phyloP scores from a whole-genome alignment of 2,888 invertebrate genomes.

The Ryuthela nishihirai region DNA sequence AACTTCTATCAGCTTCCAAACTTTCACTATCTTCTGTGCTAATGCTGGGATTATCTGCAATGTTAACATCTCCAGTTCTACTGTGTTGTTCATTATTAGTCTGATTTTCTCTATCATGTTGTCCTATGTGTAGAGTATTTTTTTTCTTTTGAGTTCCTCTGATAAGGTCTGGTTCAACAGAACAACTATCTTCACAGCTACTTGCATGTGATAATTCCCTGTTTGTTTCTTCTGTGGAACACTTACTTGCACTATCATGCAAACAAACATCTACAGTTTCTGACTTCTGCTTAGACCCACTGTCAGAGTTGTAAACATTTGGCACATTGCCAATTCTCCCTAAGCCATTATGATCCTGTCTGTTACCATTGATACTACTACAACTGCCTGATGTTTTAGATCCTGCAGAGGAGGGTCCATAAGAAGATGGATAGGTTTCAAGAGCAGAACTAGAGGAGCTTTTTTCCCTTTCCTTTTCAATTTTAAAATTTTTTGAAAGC shows the following conservation, averaged over 20 bases:
- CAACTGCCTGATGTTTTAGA: slow-evolving; percentile 31
- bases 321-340: slow-evolving; percentile 1
- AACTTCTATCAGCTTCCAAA: slow-evolving; percentile 27
- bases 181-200: slow-evolving; percentile 4
- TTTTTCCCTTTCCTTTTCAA: slow-evolving; percentile 25
- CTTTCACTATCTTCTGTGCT: slow-evolving; percentile 35
- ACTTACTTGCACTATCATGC: slow-evolving; percentile 9
- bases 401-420: slow-evolving; percentile 22
- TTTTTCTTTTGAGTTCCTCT: slow-evolving; percentile 39
- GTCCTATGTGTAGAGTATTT: slow-evolving; percentile 1
- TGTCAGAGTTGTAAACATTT: not conserved
- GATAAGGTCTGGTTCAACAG: slow-evolving; percentile 41
- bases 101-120: slow-evolving; percentile 7
- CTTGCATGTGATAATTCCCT: slow-evolving; percentile 2
- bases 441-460: slow-evolving; percentile 36
- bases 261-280: no score
- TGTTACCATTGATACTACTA: slow-evolving; percentile 25
- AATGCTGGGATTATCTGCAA: slow-evolving; percentile 18
- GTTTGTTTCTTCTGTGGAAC: not conserved
- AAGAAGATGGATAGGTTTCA: slow-evolving; percentile 19
- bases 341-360: not conserved
- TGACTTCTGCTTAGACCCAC: slow-evolving; percentile 3
- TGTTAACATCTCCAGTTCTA: slow-evolving; percentile 2
- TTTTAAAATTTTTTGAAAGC: slow-evolving; percentile 5
- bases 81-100: slow-evolving; percentile 5